A percentile compares a stretch with the other conserved stretches of the same genome.
Evolutionary conservation across 2,888 invertebrate species (phyloP).

Genomic region (Lucinisca nassula): DNA sequence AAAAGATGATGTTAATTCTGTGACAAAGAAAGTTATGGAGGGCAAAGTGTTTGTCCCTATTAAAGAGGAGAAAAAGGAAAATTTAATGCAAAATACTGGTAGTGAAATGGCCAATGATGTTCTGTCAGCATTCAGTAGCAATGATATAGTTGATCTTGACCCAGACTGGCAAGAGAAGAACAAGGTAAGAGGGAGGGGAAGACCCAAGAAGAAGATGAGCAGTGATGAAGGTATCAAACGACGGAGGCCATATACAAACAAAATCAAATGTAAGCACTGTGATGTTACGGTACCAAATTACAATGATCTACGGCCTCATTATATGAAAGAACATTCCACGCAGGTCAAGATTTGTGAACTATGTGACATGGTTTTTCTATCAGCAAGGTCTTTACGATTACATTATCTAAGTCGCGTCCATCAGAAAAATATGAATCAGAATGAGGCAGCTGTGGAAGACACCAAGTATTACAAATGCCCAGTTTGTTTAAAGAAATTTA

Average conservation of each 20-base stretch:
- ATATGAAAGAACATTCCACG: constrained; percentile 79
- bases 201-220: background rate
- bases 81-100: background rate
- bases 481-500: constrained; percentile 82
- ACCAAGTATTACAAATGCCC: constrained; percentile 75
- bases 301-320: constrained; percentile 81
- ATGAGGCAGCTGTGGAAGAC: constrained; percentile 48
- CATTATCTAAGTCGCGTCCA: constrained; percentile 80
- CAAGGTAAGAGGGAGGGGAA: constrained; percentile 10
- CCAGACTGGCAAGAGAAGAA: background rate
- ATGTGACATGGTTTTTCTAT: constrained; percentile 82
- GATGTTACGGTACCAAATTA: constrained; percentile 78
- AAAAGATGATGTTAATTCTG: background rate
- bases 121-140: background rate
- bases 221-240: background rate
- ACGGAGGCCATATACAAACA: background rate
- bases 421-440: constrained; percentile 76
- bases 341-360: constrained; percentile 79
- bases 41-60: background rate
- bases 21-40: background rate
- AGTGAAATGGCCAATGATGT: background rate
- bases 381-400: constrained; percentile 78
- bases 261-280: constrained; percentile 83
- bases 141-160: background rate
- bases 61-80: background rate